Base-by-base conservation (phyloP, 30 jellyfish, hydroid and myxozoan species). In the Hydractinia echinata region DNA sequence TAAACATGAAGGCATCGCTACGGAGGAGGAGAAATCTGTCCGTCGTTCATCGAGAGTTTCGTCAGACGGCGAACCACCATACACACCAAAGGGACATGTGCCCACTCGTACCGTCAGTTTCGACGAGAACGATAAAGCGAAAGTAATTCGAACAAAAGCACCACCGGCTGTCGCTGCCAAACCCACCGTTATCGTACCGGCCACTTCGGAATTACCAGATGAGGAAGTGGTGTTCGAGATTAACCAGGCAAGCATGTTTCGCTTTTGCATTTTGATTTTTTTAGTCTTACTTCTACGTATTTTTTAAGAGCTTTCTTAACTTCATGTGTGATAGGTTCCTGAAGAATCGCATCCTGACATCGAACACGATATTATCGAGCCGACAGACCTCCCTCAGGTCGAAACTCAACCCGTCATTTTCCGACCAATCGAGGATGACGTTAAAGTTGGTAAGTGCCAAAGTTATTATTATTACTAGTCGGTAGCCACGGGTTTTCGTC, bases 61-160 rank as follows among this genome's bases (percentile, higher is more conserved):
- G 44, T 30, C 44, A 30, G 19, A n/a, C 39, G 39, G 39, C 39
- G 74, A 64, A 64, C 19, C 19, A n/a, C 19, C 9, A 44, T n/a
- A 44, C 8, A 64, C 74, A 80, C 87, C 86, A 61, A 80, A 80
- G 6, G 87, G 87, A 14, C 87, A 80, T 50, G 87, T 80, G 21
- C 87, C 87, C 51, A 80, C 87, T 30, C 72, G 84, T 30, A 80
- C 87, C 39, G 61, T 51, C 7, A 61, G 81, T 16, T 80, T 80
- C 44, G 55, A 80, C 11, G 87, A 66, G 53, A 80, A 54, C 56
- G 81, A 18, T 18, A 58, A 51, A 15, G n/a, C 82, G 16, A 71
- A 9, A 8, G 81, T 62, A 0, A 80, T 80, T 66, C 9, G 10
- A 5, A 80, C 87, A 7, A 51, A 62, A 19, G 18, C 68, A 51